Conservation (phyloP, 1,140 invertebrate genomes). For the Drosophila novamexicana region DNA sequence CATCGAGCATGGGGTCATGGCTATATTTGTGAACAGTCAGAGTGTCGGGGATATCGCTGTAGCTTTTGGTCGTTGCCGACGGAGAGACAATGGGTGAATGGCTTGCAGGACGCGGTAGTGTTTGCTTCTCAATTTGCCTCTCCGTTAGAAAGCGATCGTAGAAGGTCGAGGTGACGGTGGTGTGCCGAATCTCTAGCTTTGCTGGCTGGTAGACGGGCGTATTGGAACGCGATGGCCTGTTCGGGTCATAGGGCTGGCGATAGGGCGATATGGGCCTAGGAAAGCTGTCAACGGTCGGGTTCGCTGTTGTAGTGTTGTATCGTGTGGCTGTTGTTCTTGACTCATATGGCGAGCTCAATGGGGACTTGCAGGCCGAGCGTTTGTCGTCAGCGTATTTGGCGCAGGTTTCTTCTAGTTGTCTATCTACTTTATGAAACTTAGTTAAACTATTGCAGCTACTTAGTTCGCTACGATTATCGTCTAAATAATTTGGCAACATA, state of each 20-base stretch:
- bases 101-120: slow-evolving; percentile 61
- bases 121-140: slow-evolving; percentile 77
- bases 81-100: slow-evolving; percentile 72
- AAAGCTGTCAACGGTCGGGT: slow-evolving; percentile 39
- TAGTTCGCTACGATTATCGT: slow-evolving; percentile 77
- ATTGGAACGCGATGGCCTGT: slow-evolving; percentile 35
- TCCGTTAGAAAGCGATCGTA: slow-evolving; percentile 82
- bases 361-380: slow-evolving; percentile 73
- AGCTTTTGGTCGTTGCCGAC: slow-evolving; percentile 66
- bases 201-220: slow-evolving; percentile 73
- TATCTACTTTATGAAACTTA: slow-evolving; percentile 84
- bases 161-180: slow-evolving; percentile 83
- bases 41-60: slow-evolving; percentile 49
- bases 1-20: slow-evolving; percentile 7
- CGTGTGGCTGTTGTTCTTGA: slow-evolving; percentile 54
- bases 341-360: slow-evolving; percentile 72
- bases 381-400: slow-evolving; percentile 76
- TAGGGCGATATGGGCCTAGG: slow-evolving; percentile 68
- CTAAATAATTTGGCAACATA: slow-evolving; percentile 83
- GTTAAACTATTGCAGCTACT: slow-evolving; percentile 83
- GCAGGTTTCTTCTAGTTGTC: slow-evolving; percentile 82
- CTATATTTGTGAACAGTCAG: slow-evolving; percentile 22
- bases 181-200: slow-evolving; percentile 82
- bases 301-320: slow-evolving; percentile 31
- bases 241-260: slow-evolving; percentile 68